Evolutionary conservation across 2,888 invertebrate genomes (phyloP), one percentile per base, ranked within the genome.

Genomic region (Ochropleura plecta): DNA sequence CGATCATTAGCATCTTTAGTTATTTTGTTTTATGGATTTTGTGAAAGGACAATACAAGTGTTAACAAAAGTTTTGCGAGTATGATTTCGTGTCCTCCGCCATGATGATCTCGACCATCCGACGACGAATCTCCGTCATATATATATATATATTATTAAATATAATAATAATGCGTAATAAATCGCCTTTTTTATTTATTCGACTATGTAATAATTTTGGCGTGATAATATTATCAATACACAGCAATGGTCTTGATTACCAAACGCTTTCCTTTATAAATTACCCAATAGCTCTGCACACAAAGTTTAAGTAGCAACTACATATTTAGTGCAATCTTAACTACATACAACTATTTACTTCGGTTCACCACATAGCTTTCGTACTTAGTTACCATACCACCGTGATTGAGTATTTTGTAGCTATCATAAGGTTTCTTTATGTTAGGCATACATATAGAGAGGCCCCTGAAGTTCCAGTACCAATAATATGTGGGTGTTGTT

Each of bases 401-500:
- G n/a, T 14, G 46, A 62, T 48, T 16, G 8, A 57, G n/a, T 55
- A 57, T n/a, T 65, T 30, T 5, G 5, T 57, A 44, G 46, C 48
- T 42, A 30, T 44, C 30, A 42, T 18, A 51, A 44, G 49, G 46
- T 62, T 73, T 73, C 55, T 62, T 46, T 46, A 62, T 40, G 40
- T 49, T n/a, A 30, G 18, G 40, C 14, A 30, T 60, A 62, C 14
- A 30, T 60, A 62, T 62, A 44, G 46, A 55, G 51, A 44, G 59
- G 16, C 51, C 44, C 42, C 18, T 55, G 48, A 74, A 55, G 62
- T 67, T 64, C 64, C 71, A 40, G 42, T 55, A 42, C 46, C 69
- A 67, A 70, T 82, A 76, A 70, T 63, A 55, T 48, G 81, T 78
- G 60, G 82, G 72, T 59, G 70, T 62, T 76, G 69, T 65, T 76